phyloP scores from a whole-genome alignment of 2,113 vertebrate species.

The Cochlearius cochlearius region DNA sequence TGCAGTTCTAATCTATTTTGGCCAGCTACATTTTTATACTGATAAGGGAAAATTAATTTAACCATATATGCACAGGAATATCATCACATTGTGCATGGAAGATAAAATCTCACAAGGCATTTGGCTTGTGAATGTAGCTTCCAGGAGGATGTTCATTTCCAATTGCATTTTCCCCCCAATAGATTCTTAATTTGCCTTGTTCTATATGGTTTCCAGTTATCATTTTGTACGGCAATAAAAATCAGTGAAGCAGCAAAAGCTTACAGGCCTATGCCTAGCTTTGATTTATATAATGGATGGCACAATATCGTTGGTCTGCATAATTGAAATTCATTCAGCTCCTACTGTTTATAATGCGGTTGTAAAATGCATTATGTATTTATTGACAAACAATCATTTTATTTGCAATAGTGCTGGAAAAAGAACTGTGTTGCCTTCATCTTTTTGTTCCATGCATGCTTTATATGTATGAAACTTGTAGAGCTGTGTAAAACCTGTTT shows the following conservation, averaged over 20 bases:
- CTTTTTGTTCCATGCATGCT: neutral
- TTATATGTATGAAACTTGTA: neutral
- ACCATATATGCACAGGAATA: constrained; percentile 15
- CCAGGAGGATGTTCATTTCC: constrained; percentile 42
- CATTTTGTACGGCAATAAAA: constrained; percentile 58
- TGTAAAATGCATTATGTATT: constrained; percentile 17
- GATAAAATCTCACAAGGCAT: constrained; percentile 41
- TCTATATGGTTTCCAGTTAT: constrained; percentile 60
- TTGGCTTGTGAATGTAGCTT: constrained; percentile 16
- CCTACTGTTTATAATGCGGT: constrained; percentile 2
- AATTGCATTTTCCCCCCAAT: constrained; percentile 27
- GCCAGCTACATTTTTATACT: constrained; percentile 26
- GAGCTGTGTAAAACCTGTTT: neutral
- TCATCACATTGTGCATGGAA: neutral
- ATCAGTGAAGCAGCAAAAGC: constrained; percentile 52
- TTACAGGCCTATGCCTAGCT: constrained; percentile 17
- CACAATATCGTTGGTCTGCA: neutral
- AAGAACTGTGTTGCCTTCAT: neutral
- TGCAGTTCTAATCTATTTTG: constrained; percentile 35
- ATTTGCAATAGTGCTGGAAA: neutral
- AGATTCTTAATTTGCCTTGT: constrained; percentile 70
- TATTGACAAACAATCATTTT: constrained; percentile 59
- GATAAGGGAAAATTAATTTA: constrained; percentile 62
- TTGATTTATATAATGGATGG: constrained; percentile 53
- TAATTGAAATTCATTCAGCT: constrained; percentile 58